These are phyloP conservation scores for Nasua narica DNA, from an alignment of 2,797 vertebrate species.

Conservation along the genomic window DNA sequence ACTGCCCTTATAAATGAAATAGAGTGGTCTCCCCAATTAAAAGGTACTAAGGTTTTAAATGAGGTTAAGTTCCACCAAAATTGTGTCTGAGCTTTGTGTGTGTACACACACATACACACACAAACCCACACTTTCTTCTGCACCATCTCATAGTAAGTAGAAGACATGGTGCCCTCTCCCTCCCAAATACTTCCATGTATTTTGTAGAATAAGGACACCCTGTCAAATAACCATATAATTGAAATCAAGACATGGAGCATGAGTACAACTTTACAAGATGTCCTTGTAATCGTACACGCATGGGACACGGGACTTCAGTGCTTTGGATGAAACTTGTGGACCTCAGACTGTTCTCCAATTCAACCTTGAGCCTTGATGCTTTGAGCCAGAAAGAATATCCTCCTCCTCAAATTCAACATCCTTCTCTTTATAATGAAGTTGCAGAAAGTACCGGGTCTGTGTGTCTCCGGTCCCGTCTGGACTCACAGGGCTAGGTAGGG, in stretches of 20 bases:
- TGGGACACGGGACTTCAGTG: neutral
- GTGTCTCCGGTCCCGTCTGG: neutral
- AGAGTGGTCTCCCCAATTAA: neutral
- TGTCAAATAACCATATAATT: neutral
- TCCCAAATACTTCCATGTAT: neutral
- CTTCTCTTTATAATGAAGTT: neutral
- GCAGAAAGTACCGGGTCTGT: no score
- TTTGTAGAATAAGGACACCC: neutral
- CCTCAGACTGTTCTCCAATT: no score
- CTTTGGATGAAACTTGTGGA: neutral
- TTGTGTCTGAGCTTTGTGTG: neutral
- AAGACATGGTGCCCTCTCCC: neutral
- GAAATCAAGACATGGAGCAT: neutral
- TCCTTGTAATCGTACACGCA: neutral
- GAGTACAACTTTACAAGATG: neutral
- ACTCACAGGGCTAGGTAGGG: no score
- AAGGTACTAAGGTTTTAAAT: neutral
- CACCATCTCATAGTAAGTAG: neutral
- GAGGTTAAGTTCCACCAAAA: no score
- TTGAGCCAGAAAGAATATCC: neutral
- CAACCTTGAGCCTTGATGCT: neutral
- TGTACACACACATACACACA: neutral
- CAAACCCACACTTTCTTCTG: neutral
- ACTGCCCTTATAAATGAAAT: neutral
- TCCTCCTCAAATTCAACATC: no score